Evolutionary conservation across 1,140 invertebrate genomes (phyloP).

Genomic region (Hyphantria cunea): DNA sequence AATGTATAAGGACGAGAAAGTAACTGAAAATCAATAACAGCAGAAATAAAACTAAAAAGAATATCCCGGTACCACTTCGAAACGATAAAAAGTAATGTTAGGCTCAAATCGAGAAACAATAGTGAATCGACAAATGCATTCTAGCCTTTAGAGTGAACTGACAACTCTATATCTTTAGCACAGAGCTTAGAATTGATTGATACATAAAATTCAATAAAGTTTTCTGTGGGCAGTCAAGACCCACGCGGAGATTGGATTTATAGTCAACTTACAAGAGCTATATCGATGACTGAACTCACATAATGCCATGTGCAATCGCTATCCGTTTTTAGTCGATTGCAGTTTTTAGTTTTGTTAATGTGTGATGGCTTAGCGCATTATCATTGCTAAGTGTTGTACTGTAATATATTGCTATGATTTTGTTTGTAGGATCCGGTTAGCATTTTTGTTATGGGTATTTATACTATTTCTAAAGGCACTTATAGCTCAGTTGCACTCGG

Average conservation of each 20-base stretch:
- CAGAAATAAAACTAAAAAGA: conserved; percentile 48
- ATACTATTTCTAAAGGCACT: too few species aligned
- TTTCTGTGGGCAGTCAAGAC: conserved; percentile 29
- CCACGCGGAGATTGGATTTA: conserved; percentile 37
- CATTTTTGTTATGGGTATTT: neutral
- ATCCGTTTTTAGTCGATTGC: conserved; percentile 3
- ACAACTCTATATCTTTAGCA: neutral
- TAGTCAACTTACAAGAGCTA: conserved; percentile 32
- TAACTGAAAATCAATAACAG: conserved; percentile 46
- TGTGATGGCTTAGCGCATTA: neutral
- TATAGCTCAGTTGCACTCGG: too few species aligned
- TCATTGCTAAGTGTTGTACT: neutral
- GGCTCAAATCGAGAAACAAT: conserved; percentile 62
- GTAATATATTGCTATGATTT: neutral
- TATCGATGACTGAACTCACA: conserved; percentile 25
- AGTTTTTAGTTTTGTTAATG: neutral
- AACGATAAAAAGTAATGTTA: conserved; percentile 64
- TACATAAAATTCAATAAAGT: conserved; percentile 26
- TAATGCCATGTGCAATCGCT: conserved; percentile 11
- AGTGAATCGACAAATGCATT: conserved; percentile 41
- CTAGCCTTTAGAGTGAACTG: conserved; percentile 13
- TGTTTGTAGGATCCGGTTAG: neutral
- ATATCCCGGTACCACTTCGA: conserved; percentile 46
- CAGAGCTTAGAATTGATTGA: conserved; percentile 8
- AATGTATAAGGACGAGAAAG: conserved; percentile 34